Percentiles rank a stretch among this genome's conserved stretches.
phyloP scores from a whole-genome alignment of 2,113 vertebrate species.

The cat (Felis catus) region F.catus_Fca126_mat1.0 CM031414.1:71560001-71560500 shows the following conservation, averaged over 20 bases:
- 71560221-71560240: constrained; percentile 68
- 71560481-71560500: constrained; percentile 30
- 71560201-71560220: constrained; percentile 59
- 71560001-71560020: background rate
- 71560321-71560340: constrained; percentile 66
- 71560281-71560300: constrained; percentile 73
- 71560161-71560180: constrained; percentile 49
- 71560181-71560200: constrained; percentile 18
- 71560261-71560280: constrained; percentile 69
- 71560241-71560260: constrained; percentile 66
- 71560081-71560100: background rate
- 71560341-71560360: constrained; percentile 60
- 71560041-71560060: background rate
- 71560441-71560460: constrained; percentile 3
- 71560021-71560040: background rate
- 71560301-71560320: constrained; percentile 69
- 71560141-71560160: constrained; percentile 37
- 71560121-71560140: background rate
- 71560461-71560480: background rate
- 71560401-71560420: constrained; percentile 56
- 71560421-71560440: constrained; percentile 9
- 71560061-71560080: background rate
- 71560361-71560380: constrained; percentile 47
- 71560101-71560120: constrained; percentile 32
- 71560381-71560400: constrained; percentile 48